Evolutionary conservation across 1,140 invertebrate genomes (phyloP), one percentile per base, ranked within the genome.

Genomic region (Drosophila sechellia): DNA sequence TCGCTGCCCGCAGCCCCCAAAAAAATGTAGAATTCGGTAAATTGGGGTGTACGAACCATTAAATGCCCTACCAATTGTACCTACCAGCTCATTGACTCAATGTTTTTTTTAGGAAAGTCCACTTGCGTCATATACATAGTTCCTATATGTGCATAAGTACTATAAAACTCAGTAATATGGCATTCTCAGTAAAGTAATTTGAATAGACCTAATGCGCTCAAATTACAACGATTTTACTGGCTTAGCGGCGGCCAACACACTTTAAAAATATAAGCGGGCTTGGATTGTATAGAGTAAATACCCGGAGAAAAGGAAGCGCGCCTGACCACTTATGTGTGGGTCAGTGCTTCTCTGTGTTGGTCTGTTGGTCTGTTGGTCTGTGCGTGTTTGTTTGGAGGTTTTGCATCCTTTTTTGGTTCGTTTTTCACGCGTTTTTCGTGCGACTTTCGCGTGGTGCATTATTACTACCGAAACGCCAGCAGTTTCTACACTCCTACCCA

Each of bases 371-470:
- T 58, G 45, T 48, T n/a, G 45, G 45, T 77, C 50, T 58, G 42
- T 64, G 58, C 42, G 48, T 53, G 8, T 69, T 45, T 65, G 49
- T 49, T 31, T 40, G 20, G 17, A 15, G 48, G 55, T 69, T 46
- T 54, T 31, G 46, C 25, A 22, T 11, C 27, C 12, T 43, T 58
- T 56, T 65, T 59, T 54, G 54, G 17, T 25, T 11, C 40, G 56
- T 78, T 61, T 66, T 81, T 73, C 63, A 59, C 55, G 55, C 73
- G 48, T 70, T 70, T 70, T 70, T 60, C 63, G 15, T 55, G 57
- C 74, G 58, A 64, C 80, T 87, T 81, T 56, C 59, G 64, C 68
- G 64, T 78, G 69, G 64, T 72, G 59, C 61, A 76, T 56, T 57
- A 68, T 69, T 56, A 49, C 71, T 50, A 56, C 53, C 53, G 12